Evolutionary conservation across 2,797 vertebrate genomes (phyloP).

Genomic region (Clamator glandarius): DNA sequence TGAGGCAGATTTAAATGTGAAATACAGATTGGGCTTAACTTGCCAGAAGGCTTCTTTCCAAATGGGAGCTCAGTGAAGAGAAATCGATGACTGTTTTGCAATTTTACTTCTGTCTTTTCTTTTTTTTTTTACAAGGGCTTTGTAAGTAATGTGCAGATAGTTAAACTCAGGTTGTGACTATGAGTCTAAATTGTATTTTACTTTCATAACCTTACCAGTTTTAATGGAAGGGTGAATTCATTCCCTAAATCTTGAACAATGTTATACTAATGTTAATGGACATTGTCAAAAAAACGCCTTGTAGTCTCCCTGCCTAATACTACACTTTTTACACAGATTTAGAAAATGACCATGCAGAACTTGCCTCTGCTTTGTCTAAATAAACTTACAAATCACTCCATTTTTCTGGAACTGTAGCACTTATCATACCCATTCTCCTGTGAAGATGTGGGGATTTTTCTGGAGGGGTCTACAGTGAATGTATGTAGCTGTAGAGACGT

Average conservation of each 20-base stretch:
- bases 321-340: not conserved
- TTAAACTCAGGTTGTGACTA: slow-evolving; percentile 23
- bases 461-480: not conserved
- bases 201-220: slow-evolving; percentile 41
- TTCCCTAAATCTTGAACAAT: slow-evolving; percentile 29
- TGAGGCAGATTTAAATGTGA: slow-evolving; percentile 87
- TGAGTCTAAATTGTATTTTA: slow-evolving; percentile 25
- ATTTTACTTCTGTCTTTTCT: not conserved
- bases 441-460: not conserved
- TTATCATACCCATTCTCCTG: not conserved
- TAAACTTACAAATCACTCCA: not conserved
- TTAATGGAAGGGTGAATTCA: slow-evolving; percentile 33
- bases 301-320: slow-evolving; percentile 25
- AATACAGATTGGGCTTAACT: slow-evolving; percentile 3
- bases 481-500: not conserved
- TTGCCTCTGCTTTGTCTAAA: slow-evolving; percentile 14
- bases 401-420: not conserved
- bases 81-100: slow-evolving; percentile 31
- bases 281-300: slow-evolving; percentile 12
- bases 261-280: slow-evolving; percentile 7
- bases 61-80: slow-evolving; percentile 30
- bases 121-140: not conserved
- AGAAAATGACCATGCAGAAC: not conserved
- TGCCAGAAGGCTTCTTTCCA: slow-evolving; percentile 42
- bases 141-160: slow-evolving; percentile 55